Percentiles rank a stretch among this genome's conserved stretches.
Evolutionary conservation across 1,140 invertebrate species (phyloP).

Genomic region (Ips nitidus): DNA sequence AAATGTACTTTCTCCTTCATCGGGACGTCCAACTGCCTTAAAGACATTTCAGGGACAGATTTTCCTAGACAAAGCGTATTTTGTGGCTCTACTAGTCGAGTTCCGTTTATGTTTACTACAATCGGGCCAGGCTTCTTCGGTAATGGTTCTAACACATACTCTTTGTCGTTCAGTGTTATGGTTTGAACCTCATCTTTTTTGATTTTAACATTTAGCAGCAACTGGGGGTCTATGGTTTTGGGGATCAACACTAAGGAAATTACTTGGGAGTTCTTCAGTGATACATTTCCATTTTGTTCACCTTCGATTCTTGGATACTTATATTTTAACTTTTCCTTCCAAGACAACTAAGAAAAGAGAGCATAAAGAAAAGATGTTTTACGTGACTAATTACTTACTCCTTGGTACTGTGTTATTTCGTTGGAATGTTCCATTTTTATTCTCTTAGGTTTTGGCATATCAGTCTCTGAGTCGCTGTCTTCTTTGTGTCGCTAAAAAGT

Average conservation of each 20-base stretch:
- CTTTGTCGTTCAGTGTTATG: slow-evolving; percentile 28
- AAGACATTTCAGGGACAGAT: slow-evolving; percentile 22
- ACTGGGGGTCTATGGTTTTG: slow-evolving; percentile 30
- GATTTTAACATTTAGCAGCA: slow-evolving; percentile 21
- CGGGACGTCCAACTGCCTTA: not conserved
- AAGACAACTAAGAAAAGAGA: not conserved
- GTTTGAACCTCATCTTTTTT: slow-evolving; percentile 20
- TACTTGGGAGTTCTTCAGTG: not conserved
- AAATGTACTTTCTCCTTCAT: slow-evolving; percentile 17
- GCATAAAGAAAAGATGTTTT: too few relatives aligned
- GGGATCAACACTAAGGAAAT: slow-evolving; percentile 29
- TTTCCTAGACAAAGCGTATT: slow-evolving; percentile 18
- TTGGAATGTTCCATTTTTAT: too few relatives aligned
- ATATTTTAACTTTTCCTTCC: slow-evolving; percentile 6
- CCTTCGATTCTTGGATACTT: not conserved
- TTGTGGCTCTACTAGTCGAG: slow-evolving; percentile 23
- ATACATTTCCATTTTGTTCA: not conserved
- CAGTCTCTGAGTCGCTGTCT: too few relatives aligned
- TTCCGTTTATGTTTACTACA: slow-evolving; percentile 11
- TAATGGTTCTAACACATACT: slow-evolving; percentile 33
- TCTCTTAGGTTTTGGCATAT: too few relatives aligned
- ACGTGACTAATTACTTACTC: too few relatives aligned
- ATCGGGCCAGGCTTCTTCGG: slow-evolving; percentile 26
- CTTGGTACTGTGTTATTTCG: too few relatives aligned
- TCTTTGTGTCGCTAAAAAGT: too few relatives aligned